A percentile compares a stretch with the other conserved stretches of the same genome.
phyloP scores from a whole-genome alignment of 53 echinoderm and acorn worm species.

The Stichopus horrens region DNA sequence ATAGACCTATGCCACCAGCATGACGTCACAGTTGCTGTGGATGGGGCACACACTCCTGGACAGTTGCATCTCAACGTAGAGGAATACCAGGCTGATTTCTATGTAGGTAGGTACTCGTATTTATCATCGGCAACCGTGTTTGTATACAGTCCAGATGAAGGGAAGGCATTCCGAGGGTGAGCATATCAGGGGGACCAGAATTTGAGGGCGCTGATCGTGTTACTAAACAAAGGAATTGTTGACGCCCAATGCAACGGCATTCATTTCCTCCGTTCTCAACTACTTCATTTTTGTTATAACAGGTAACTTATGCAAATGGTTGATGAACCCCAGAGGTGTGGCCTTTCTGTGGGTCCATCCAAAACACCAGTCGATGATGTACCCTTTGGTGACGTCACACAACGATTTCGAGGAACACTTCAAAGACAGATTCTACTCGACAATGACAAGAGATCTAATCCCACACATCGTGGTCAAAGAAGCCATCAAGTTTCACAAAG shows the following conservation, averaged over 20 bases:
- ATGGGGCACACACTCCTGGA: constrained; percentile 44
- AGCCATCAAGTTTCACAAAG: constrained; percentile 6
- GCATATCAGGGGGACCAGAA: too few relatives aligned
- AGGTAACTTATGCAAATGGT: constrained; percentile 32
- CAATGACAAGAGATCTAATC: constrained; percentile 9
- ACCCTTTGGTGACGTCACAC: constrained; percentile 25
- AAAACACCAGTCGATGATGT: neutral
- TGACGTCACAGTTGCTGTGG: constrained; percentile 9
- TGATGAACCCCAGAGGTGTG: neutral
- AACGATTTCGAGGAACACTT: neutral
- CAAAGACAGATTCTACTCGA: constrained; percentile 12
- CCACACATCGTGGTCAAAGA: constrained; percentile 25
- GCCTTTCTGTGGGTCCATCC: constrained; percentile 38
- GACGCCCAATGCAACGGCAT: too few relatives aligned
- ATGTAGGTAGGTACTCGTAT: constrained; percentile 21
- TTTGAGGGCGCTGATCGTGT: too few relatives aligned
- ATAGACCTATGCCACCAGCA: constrained; percentile 32
- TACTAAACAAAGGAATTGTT: too few relatives aligned
- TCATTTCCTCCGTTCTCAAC: too few relatives aligned
- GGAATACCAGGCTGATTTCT: constrained; percentile 39
- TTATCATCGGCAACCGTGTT: too few relatives aligned
- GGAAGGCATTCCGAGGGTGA: too few relatives aligned
- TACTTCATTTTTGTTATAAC: too few relatives aligned
- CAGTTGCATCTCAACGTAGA: constrained; percentile 17
- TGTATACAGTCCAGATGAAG: too few relatives aligned